Evolutionary conservation across 2,888 invertebrate genomes (phyloP).

Genomic region (Agriopis leucophaearia): DNA sequence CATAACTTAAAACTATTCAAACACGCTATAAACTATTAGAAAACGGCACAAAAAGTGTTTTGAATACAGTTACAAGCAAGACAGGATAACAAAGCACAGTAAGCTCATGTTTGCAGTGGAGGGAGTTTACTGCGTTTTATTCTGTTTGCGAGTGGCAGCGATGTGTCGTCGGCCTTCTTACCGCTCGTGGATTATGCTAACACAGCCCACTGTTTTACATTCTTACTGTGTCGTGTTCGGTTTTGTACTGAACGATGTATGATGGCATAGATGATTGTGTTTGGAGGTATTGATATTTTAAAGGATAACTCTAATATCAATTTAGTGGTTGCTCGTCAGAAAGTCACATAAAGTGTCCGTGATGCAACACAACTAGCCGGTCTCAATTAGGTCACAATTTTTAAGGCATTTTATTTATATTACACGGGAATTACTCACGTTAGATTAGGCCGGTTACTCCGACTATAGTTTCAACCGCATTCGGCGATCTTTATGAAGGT

Average conservation of each 20-base stretch:
- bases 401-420: too few species aligned
- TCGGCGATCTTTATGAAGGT: too few species aligned
- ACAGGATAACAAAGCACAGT: slow-evolving; percentile 19
- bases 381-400: too few species aligned
- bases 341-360: too few species aligned
- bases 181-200: slow-evolving; percentile 41
- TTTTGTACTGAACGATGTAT: slow-evolving; percentile 11
- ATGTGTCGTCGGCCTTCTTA: slow-evolving; percentile 36
- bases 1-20: too few species aligned
- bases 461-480: too few species aligned
- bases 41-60: too few species aligned
- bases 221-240: slow-evolving; percentile 28
- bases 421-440: too few species aligned
- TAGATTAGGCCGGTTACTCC: too few species aligned
- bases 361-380: too few species aligned
- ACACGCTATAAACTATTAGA: too few species aligned
- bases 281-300: neutral
- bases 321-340: neutral
- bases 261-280: neutral
- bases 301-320: neutral
- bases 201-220: slow-evolving; percentile 33
- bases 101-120: slow-evolving; percentile 23
- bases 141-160: slow-evolving; percentile 21
- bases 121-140: slow-evolving; percentile 26
- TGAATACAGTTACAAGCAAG: neutral